These are phyloP conservation scores for Oryzias javanicus DNA, from an alignment of 2,113 vertebrate genomes.

Conservation along the genomic window DNA sequence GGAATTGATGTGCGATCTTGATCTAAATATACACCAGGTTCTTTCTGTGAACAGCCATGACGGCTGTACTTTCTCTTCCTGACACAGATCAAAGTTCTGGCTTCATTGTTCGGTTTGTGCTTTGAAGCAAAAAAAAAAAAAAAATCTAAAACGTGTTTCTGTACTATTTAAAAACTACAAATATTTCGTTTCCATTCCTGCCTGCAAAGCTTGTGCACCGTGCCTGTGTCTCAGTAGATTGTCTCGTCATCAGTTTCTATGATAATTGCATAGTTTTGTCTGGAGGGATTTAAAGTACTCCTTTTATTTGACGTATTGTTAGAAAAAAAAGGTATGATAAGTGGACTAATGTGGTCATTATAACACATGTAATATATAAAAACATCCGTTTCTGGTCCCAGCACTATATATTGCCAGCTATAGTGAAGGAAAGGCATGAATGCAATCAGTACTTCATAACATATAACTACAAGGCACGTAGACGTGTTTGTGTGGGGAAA, in stretches of 20 bases:
- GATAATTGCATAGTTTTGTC: conserved; percentile 90
- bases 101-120: conserved; percentile 36
- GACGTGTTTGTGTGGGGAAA: conserved; percentile 50
- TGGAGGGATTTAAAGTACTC: conserved; percentile 88
- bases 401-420: conserved; percentile 62
- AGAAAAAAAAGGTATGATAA: conserved; percentile 71
- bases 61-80: conserved; percentile 19
- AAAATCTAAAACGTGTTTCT: conserved; percentile 45
- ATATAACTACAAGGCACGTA: conserved; percentile 55
- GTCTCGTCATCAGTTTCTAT: conserved; percentile 93
- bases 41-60: conserved; percentile 13
- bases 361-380: conserved; percentile 68
- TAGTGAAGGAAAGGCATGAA: conserved; percentile 69
- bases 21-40: conserved; percentile 29
- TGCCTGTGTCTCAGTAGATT: conserved; percentile 89
- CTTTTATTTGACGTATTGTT: conserved; percentile 76
- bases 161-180: conserved; percentile 69
- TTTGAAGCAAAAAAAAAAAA: conserved; percentile 24
- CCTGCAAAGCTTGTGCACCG: conserved; percentile 97
- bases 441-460: conserved; percentile 60
- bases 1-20: conserved; percentile 13
- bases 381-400: conserved; percentile 64
- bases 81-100: conserved; percentile 39
- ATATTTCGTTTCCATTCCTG: conserved; percentile 80
- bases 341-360: conserved; percentile 71